A percentile compares a stretch with the other conserved stretches of the same genome.
These are phyloP conservation scores for Sinocyclocheilus anshuiensis DNA, from an alignment of 2,113 vertebrate genomes.

Conservation along the genomic window DNA sequence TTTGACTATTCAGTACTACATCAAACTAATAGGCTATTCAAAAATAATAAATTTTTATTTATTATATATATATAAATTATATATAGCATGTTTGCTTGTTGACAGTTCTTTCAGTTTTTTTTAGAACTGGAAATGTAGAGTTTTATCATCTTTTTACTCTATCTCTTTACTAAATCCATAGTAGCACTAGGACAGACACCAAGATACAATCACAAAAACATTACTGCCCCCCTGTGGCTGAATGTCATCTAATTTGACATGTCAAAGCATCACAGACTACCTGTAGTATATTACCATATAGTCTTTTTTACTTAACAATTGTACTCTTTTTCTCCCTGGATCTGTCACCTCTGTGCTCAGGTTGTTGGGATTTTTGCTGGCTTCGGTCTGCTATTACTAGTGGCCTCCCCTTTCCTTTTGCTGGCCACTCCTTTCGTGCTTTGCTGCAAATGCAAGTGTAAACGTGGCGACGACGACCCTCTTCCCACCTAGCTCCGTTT, in stretches of 20 bases:
- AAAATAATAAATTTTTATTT: background rate
- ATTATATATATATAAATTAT: background rate
- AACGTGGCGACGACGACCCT: conserved; percentile 84
- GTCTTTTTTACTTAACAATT: background rate
- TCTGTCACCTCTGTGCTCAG: conserved; percentile 61
- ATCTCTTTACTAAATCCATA: background rate
- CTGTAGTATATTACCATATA: background rate
- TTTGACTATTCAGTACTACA: background rate
- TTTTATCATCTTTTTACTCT: too few relatives aligned
- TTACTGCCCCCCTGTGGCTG: conserved; percentile 52
- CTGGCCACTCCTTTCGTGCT: conserved; percentile 86
- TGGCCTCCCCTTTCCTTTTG: conserved; percentile 86
- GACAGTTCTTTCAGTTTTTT: too few relatives aligned
- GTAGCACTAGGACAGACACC: background rate
- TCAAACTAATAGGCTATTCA: background rate
- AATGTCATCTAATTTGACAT: background rate
- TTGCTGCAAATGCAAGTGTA: conserved; percentile 89
- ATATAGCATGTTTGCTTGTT: background rate
- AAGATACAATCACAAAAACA: background rate
- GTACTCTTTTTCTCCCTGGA: background rate
- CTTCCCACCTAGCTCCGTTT: conserved; percentile 75
- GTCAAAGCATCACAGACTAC: background rate
- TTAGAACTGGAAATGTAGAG: too few relatives aligned
- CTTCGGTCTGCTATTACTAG: conserved; percentile 84
- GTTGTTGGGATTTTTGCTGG: conserved; percentile 89